Evolutionary conservation across 2,113 vertebrate genomes (phyloP).

Genomic region (Xenotilapia longispinis): DNA sequence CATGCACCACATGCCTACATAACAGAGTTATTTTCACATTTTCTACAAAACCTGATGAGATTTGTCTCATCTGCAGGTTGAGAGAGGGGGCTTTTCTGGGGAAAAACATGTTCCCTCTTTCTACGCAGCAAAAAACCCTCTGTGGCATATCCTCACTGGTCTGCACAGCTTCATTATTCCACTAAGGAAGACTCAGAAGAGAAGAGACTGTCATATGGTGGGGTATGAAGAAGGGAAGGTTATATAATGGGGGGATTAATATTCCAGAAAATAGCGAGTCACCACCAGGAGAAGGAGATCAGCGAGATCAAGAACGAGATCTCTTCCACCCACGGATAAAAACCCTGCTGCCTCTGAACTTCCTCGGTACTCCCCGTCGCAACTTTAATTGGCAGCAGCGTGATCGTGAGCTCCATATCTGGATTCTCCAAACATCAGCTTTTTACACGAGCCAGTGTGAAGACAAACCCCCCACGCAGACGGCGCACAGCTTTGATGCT

Average conservation of each 20-base stretch:
- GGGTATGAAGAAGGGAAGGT: constrained; percentile 40
- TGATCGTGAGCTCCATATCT: constrained; percentile 40
- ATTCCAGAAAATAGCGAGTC: constrained; percentile 57
- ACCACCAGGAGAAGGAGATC: constrained; percentile 56
- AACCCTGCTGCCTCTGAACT: constrained; percentile 47
- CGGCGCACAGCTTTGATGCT: constrained; percentile 39
- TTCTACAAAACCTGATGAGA: background rate
- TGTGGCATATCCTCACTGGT: background rate
- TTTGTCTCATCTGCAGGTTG: background rate
- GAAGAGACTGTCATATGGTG: constrained; percentile 12
- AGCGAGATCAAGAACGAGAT: constrained; percentile 57
- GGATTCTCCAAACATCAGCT: constrained; percentile 50
- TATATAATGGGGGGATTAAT: constrained; percentile 68
- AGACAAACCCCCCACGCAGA: constrained; percentile 21
- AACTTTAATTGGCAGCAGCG: constrained; percentile 60
- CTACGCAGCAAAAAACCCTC: background rate
- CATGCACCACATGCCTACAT: background rate
- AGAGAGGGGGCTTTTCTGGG: background rate
- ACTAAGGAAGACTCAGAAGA: background rate
- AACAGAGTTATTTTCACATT: background rate
- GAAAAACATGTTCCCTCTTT: background rate
- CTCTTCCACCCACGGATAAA: constrained; percentile 58
- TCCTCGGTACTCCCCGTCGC: constrained; percentile 32
- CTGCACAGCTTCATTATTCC: constrained; percentile 21
- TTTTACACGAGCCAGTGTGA: background rate